Base-by-base conservation (phyloP, 1,140 invertebrate genomes). In the Schmidtea mediterranea region DNA sequence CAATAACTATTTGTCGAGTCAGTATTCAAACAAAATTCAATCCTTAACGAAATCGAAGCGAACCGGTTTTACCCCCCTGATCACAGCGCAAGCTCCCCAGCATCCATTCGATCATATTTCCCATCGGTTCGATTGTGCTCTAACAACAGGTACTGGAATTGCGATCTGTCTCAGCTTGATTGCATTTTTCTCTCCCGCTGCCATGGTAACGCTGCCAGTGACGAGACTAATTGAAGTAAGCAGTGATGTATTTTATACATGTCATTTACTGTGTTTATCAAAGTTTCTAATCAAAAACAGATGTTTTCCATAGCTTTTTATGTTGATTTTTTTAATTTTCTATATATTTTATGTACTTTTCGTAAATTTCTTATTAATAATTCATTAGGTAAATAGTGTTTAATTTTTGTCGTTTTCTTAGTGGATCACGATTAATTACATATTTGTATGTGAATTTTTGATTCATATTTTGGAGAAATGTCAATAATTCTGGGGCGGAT, bases 221-320 rank as follows among this genome's bases (percentile, higher is more conserved):
- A 32, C 26, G 26, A 32, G 10, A 32, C 26, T 32, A 32, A 32
- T 32, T 32, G 56, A 68, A 65, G 89, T 47, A 80, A 51, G 55
- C 52, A 45, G 59, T 59, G 39, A 58, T 59, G 43, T 32, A 32
- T 32, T 87, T 82, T 63, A 76, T 76, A 51, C 76, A 80, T 5
- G 81, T 87, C 66, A 80, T 78, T 62, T 77, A 80, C 63, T 86
- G n/a, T 87, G n/a, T 74, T 83, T 49, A 69, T 95, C 40, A 74
- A 94, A 12, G 80, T 82, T 43, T 70, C 94, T 60, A 77, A 79
- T 32, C 26, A 6, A 6, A 32, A 32, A 32, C 26, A 32, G 26
- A 32, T 32, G 26, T 32, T 32, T 32, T 32, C 26, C 26, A 6
- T 32, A 3, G 26, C 26, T 32, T 3, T 32, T 32, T 32, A 10